Evolutionary conservation across 2,888 invertebrate species (phyloP), one percentile per base, ranked within the genome.

Genomic region (Cephonodes hylas): DNA sequence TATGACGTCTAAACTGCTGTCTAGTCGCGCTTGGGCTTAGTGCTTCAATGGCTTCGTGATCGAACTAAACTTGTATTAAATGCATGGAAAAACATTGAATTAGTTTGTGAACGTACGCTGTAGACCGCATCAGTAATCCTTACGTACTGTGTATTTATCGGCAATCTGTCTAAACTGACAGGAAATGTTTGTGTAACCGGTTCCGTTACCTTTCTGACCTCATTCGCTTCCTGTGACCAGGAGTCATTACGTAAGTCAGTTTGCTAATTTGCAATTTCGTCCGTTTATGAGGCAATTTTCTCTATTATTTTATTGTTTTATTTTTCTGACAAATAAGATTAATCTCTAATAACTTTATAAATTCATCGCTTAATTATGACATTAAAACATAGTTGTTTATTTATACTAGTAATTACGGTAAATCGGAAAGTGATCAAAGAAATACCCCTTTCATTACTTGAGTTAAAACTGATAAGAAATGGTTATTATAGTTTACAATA

Each of bases 121-220:
- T 7, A 48, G 8, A n/a, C 15, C 25, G 18, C 22, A 42, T 58
- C 13, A 31, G 8, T 34, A 57, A n/a, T 53, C 31, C 53, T 18
- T 18, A 31, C 53, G 31, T 31, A 8, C 6, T 23, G 27, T 53
- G 31, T 18, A 3, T 18, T 15, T 10, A 27, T 53, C 53, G 38
- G 38, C 48, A 7, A 59, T 56, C 34, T 27, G 59, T 59, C 25
- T 23, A 62, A 66, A 64, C 63, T 53, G 53, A 15, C 65, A 63
- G 69, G n/a, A n/a, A 66, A 58, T 66, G 65, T 53, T 61, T 65
- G 63, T 64, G 59, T 64, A 59, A 62, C 67, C 63, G 44, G 62
- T 68, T 62, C 68, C 68, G 71, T 75, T 77, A 71, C 67, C 66
- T 70, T 48, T 58, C 61, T 66, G 76, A 76, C 80, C 79, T 79